Base-by-base conservation (phyloP, 2,113 vertebrate species). In the Elephas maximus region DNA sequence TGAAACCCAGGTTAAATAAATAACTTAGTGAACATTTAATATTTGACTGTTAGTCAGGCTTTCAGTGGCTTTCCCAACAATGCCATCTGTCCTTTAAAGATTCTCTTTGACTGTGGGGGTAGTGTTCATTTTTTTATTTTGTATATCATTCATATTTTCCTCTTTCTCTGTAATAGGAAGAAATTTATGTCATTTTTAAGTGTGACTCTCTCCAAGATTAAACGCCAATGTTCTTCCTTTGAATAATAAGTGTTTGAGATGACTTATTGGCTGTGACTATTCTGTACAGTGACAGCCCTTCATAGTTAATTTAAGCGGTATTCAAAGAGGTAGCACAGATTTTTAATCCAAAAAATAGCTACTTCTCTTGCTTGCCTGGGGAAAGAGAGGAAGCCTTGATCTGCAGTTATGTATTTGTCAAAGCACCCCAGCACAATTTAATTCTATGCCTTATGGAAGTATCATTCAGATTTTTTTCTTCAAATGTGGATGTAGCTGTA, bases 261-360 rank as follows among this genome's bases (percentile, higher is more conserved):
- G 74, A 62, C 45, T 88, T 93, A 26, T 84, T 97, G 92, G 57
- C 57, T 92, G 6, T 88, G 90, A 78, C 51, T n/a, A 84, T 90
- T 96, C 81, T 77, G 45, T 84, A 94, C 44, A 48, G 41, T 48
- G 44, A 78, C 23, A 78, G 44, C 2, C 23, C 24, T 78, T 77
- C 11, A 78, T 11, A 48, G 76, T 28, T 78, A 78, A 48, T 78
- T 48, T 28, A 26, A 17, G 44, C 87, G 57, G 33, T 79, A 94
- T 93, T 97, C 57, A 96, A 97, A 93, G 45, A 94, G 30, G 21
- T 88, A 90, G 12, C 45, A 78, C 37, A 83, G 63, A n/a, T 95
- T 88, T 93, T 88, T 81, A 76, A 77, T 93, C 30, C n/a, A 63
- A 93, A 90, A 86, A 71, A 91, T 23, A 84, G 9, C 20, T 77